Base-by-base conservation (phyloP, 2,113 vertebrate species). In the Damaliscus lunatus region DNA sequence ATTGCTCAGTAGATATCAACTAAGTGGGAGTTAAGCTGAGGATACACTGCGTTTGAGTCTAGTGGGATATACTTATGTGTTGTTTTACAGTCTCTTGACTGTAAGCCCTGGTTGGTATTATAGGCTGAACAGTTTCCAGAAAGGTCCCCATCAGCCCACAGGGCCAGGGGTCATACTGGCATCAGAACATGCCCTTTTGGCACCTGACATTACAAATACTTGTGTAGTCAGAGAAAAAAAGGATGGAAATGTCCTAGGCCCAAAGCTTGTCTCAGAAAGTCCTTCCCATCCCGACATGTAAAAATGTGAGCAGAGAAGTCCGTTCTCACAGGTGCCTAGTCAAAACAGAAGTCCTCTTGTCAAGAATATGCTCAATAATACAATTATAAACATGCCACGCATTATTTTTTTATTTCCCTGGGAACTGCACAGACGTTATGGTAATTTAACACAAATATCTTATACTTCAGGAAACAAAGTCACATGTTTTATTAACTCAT, bases 261-360 rank as follows among this genome's bases (percentile, higher is more conserved):
- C 55, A 53, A 82, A 85, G 40, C 33, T 85, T 67, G 14, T 57
- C 62, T 84, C 19, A 40, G 40, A 29, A 48, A 67, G 71, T 46
- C 25, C 55, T 71, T 85, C 52, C 71, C 87, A 43, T 17, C 23
- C 33, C 48, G 27, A 50, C 5, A 46, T 82, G 29, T 52, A 36
- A 87, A 96, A 82, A 21, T 55, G 17, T 78, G n/a, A 93, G 40
- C 53, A 46, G 71, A 91, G n/a, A 48, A 87, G 57, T 96, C 80
- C 5, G 1, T 57, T 91, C 17, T 15, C 50, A 91, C 5, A 57
- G 74, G 43, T 17, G 7, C 36, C 13, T 33, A 59, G 25, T 88
- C 31, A 88, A 88, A 78, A 83, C 12, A 84, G 33, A 89, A 93
- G 17, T 87, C 82, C 40, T 95, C 48, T 27, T 29, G 7, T 88